Evolutionary conservation across 2,888 invertebrate species (phyloP).

Genomic region (Isoperla grammatica): DNA sequence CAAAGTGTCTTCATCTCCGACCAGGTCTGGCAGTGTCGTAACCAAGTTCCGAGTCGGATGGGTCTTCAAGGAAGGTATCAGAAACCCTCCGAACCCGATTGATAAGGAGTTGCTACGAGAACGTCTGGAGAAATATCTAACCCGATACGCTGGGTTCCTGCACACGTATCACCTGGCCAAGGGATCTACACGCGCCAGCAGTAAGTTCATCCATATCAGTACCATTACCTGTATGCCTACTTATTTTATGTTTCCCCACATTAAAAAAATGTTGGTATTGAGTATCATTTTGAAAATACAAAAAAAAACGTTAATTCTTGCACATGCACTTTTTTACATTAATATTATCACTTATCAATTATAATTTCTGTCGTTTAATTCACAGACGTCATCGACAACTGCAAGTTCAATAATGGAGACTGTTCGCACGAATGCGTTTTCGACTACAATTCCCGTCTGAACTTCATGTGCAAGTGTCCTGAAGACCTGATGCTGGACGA

Average conservation of each 20-base stretch:
- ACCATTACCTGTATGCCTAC: background rate
- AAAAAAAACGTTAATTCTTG: too few relatives aligned
- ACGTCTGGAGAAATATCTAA: slow-evolving; percentile 49
- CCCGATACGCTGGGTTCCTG: slow-evolving; percentile 48
- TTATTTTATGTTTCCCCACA: background rate
- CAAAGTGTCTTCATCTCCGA: slow-evolving; percentile 35
- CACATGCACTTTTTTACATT: too few relatives aligned
- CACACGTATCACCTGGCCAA: slow-evolving; percentile 46
- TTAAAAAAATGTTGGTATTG: background rate
- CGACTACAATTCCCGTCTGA: slow-evolving; percentile 51
- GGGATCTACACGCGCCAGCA: slow-evolving; percentile 43
- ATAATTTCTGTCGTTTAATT: slow-evolving; percentile 19
- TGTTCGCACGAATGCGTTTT: slow-evolving; percentile 65
- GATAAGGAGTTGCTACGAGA: slow-evolving; percentile 45
- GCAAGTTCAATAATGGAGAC: slow-evolving; percentile 57
- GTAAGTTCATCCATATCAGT: slow-evolving; percentile 21
- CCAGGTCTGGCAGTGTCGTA: slow-evolving; percentile 60
- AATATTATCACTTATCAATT: background rate
- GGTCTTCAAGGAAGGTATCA: slow-evolving; percentile 50
- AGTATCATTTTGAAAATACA: background rate
- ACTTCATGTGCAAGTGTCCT: slow-evolving; percentile 63
- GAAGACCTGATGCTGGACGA: slow-evolving; percentile 49
- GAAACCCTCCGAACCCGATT: slow-evolving; percentile 48
- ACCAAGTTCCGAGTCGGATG: slow-evolving; percentile 62
- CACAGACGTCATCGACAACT: slow-evolving; percentile 55